A percentile compares a stretch with the other conserved stretches of the same genome.
Evolutionary conservation across 2,113 vertebrate species (phyloP).

Genomic region (Nycticryphes semicollaris): DNA sequence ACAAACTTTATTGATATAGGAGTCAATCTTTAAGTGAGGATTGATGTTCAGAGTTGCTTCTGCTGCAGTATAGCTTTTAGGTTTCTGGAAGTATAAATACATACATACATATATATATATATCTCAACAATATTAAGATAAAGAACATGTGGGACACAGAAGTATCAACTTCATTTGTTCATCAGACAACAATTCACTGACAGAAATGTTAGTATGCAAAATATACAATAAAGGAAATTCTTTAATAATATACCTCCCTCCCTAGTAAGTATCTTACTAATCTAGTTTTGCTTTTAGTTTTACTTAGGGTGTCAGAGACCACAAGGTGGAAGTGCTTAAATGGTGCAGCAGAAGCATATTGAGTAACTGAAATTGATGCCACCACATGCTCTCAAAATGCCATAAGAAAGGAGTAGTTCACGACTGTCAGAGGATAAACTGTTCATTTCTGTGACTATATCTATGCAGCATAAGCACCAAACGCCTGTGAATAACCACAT

Average conservation of each 20-base stretch:
- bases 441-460: neutral
- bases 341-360: neutral
- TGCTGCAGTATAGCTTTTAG: conserved; percentile 95
- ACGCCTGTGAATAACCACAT: neutral
- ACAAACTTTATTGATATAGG: conserved; percentile 93
- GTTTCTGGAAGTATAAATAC: conserved; percentile 80
- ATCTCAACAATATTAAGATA: neutral
- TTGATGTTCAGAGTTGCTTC: conserved; percentile 89
- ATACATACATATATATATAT: neutral
- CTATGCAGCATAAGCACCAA: neutral
- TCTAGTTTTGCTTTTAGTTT: neutral
- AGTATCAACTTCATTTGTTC: fast-evolving
- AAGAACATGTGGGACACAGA: neutral
- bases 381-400: neutral
- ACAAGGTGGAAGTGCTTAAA: neutral
- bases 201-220: neutral
- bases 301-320: neutral
- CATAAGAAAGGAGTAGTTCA: neutral
- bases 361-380: neutral
- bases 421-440: neutral
- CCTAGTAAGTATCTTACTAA: neutral
- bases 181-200: neutral
- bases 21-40: conserved; percentile 88
- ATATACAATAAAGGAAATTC: neutral
- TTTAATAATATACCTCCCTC: neutral